Percentiles rank a stretch among this genome's conserved stretches.
Conservation (phyloP, 2,888 invertebrate species). For the Xiphydria camelus region DNA sequence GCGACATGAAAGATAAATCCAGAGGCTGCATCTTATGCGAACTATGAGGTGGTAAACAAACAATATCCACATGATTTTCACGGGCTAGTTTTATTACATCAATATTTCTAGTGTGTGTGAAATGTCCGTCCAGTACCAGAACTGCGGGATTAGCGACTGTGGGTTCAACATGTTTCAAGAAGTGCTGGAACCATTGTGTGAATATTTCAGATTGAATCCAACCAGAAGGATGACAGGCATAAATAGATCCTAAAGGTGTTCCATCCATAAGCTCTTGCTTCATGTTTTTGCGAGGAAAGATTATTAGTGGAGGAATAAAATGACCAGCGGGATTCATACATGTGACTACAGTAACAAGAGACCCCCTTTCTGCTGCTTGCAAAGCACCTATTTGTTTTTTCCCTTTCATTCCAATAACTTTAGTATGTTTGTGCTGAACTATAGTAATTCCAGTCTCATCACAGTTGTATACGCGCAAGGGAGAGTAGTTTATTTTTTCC, state of each 20-base stretch:
- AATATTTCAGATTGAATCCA: conserved; percentile 45
- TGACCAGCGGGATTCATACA: conserved; percentile 40
- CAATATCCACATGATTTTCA: conserved; percentile 40
- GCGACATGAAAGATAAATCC: conserved; percentile 45
- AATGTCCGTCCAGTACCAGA: conserved; percentile 37
- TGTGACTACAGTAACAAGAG: conserved; percentile 34
- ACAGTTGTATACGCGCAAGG: conserved; percentile 38
- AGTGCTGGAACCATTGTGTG: conserved; percentile 44
- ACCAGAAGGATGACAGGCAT: conserved; percentile 35
- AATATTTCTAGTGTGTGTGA: conserved; percentile 38
- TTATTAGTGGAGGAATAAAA: conserved; percentile 43
- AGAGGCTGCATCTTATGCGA: conserved; percentile 47
- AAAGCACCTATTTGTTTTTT: conserved; percentile 34
- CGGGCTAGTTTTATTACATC: conserved; percentile 40
- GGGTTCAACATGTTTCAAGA: conserved; percentile 32
- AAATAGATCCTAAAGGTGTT: conserved; percentile 37
- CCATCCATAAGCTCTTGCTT: conserved; percentile 38
- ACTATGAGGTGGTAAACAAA: conserved; percentile 44
- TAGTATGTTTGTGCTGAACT: conserved; percentile 26
- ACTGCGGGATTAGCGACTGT: conserved; percentile 20
- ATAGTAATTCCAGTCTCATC: conserved; percentile 37
- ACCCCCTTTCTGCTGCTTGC: conserved; percentile 32
- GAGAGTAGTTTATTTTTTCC: conserved; percentile 30
- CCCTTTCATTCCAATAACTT: conserved; percentile 31
- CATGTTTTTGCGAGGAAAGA: conserved; percentile 44